Conservation (phyloP, 30 jellyfish, hydroid and myxozoan species). For the Cassiopea andromeda region DNA sequence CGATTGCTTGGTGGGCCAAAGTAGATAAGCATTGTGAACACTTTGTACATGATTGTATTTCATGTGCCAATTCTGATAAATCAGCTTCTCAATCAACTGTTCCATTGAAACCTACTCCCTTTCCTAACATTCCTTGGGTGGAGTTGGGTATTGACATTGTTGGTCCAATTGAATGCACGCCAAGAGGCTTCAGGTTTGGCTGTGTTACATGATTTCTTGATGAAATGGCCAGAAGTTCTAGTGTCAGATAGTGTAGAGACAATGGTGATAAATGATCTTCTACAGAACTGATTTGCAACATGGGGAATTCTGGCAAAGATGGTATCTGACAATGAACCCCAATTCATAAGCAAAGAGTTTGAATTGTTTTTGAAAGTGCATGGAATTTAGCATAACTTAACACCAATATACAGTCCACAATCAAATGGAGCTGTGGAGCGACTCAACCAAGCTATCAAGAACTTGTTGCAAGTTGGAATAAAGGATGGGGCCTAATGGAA, state of each 20-base stretch:
- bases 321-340: constrained; percentile 2
- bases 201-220: constrained; percentile 7
- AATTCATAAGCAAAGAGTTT: constrained; percentile 19
- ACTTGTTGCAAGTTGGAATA: constrained; percentile 29
- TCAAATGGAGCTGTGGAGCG: constrained; percentile 23
- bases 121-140: background rate
- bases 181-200: constrained; percentile 3
- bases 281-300: background rate
- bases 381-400: constrained; percentile 6
- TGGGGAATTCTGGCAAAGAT: constrained; percentile 7
- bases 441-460: constrained; percentile 10
- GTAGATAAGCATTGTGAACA: constrained; percentile 17
- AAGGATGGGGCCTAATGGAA: background rate
- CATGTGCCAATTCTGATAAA: constrained; percentile 40
- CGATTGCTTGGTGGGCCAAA: background rate
- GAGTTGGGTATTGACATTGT: background rate
- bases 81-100: constrained; percentile 24
- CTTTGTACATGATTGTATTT: constrained; percentile 7
- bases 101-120: background rate
- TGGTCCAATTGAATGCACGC: constrained; percentile 16
- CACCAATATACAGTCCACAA: constrained; percentile 41
- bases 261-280: background rate
- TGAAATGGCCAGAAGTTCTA: constrained; percentile 18
- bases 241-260: background rate
- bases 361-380: constrained; percentile 8